Conservation (phyloP, 2,113 vertebrate species). For the Heterotis niloticus region DNA sequence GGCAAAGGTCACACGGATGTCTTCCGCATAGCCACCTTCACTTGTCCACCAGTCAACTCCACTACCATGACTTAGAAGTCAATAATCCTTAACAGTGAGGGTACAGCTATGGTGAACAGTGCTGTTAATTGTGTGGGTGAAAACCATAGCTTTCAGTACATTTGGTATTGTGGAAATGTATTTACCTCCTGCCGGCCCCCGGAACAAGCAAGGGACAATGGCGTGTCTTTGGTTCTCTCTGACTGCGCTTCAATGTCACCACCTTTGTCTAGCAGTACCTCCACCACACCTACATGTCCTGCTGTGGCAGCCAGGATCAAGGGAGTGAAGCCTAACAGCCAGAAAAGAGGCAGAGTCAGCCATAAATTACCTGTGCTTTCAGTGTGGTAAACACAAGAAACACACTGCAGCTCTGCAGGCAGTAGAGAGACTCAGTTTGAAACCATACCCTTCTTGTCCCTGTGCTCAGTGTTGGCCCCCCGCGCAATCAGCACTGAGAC, state of each 20-base stretch:
- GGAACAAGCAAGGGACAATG: slow-evolving; percentile 92
- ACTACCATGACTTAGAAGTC: too few relatives aligned
- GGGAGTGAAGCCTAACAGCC: slow-evolving; percentile 83
- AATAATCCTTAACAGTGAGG: not conserved
- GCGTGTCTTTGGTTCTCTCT: slow-evolving; percentile 98
- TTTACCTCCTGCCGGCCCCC: slow-evolving; percentile 92
- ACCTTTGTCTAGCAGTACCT: slow-evolving; percentile 95
- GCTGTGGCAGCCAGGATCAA: slow-evolving; percentile 96
- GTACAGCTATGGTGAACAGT: not conserved
- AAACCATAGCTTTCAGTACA: too few relatives aligned
- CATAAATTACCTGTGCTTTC: too few relatives aligned
- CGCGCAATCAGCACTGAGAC: slow-evolving; percentile 93
- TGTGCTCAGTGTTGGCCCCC: slow-evolving; percentile 94
- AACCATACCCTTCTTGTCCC: slow-evolving; percentile 91
- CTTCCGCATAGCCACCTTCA: not conserved
- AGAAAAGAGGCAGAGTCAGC: not conserved
- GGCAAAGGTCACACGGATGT: not conserved
- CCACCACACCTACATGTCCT: slow-evolving; percentile 94
- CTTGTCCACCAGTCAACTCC: not conserved
- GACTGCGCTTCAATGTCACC: slow-evolving; percentile 98
- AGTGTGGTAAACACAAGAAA: too few relatives aligned
- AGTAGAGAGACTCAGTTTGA: not conserved
- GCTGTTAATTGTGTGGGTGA: not conserved
- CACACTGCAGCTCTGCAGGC: not conserved
- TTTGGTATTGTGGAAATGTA: not conserved